Evolutionary conservation across 2,888 invertebrate genomes (phyloP), one percentile per base, ranked within the genome.

Genomic region (Brenthis ino): DNA sequence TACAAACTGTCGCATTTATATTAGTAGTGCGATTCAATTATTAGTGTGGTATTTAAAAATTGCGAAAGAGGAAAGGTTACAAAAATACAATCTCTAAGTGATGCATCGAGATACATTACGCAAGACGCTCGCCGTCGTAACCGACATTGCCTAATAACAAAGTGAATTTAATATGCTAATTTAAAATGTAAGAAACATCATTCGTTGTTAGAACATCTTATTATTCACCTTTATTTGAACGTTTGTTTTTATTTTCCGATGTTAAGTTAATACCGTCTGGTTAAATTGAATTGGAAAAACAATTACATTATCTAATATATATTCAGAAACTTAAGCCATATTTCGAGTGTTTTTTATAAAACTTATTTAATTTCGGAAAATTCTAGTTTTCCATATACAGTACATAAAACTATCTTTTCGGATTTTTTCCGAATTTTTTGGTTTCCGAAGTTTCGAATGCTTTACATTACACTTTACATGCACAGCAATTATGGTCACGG

Each of bases 111-210:
- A 58, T 60, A 16, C 43, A n/a, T 70, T 67, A 56, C 70, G 60
- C 55, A 70, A 67, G 13, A 24, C 53, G 55, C 50, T 55, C 55
- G 65, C 64, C 57, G 37, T 50, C 69, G 67, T 58, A 72, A 70
- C 67, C 14, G 33, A 60, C 48, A 53, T 72, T 72, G 70, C 70
- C 50, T 50, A 72, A 72, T 65, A 67, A 63, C 63, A 51, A 28
- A 67, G 64, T 69, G 69, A 71, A 67, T 70, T 72, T 65, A 57
- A 63, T 72, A 72, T 72, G 69, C 64, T 69, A 69, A 72, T 72
- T 64, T 60, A 66, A 16, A 65, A 64, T 67, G 70, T 64, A 60
- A 67, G 54, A 57, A 58, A 61, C 56, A 61, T 60, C 56, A 54
- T 33, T 57, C 20, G 3, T 33, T 58, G 43, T 51, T 65, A 20